Conservation (phyloP, 2,113 vertebrate genomes). For the Varanus salvator region DNA sequence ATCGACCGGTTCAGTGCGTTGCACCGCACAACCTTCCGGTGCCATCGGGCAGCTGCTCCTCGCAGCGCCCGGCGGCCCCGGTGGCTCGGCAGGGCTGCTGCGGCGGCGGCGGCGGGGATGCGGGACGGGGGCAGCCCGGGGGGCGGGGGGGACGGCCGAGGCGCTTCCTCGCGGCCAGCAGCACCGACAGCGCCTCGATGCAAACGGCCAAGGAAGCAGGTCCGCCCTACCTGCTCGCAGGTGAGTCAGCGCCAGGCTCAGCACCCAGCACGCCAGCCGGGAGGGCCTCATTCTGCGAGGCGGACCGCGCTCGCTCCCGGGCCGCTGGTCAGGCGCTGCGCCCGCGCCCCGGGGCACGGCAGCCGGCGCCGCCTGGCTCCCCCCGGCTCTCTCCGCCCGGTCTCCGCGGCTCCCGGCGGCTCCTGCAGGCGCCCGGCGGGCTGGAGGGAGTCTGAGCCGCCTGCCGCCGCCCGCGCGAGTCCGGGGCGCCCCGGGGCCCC, state of each 20-base stretch:
- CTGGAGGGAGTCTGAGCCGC: not conserved
- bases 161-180: too few species aligned
- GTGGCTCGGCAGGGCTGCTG: not conserved
- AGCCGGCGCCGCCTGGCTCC: too few species aligned
- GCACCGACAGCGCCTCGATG: too few species aligned
- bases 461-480: not conserved
- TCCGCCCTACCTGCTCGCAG: not conserved
- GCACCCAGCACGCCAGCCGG: not conserved
- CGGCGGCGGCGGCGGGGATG: not conserved
- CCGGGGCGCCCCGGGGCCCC: not conserved
- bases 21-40: too few species aligned
- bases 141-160: too few species aligned
- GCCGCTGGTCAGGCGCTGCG: too few species aligned
- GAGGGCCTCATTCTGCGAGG: not conserved
- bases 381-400: not conserved
- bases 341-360: too few species aligned
- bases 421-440: not conserved
- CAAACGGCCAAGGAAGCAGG: too few species aligned
- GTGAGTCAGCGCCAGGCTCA: not conserved
- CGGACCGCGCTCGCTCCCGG: too few species aligned
- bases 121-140: not conserved
- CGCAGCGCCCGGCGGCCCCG: too few species aligned
- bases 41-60: too few species aligned
- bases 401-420: not conserved
- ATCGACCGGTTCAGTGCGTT: too few species aligned